These are phyloP conservation scores for Dendroctonus ponderosae DNA, from an alignment of 1,140 invertebrate genomes.

Conservation along the genomic window DNA sequence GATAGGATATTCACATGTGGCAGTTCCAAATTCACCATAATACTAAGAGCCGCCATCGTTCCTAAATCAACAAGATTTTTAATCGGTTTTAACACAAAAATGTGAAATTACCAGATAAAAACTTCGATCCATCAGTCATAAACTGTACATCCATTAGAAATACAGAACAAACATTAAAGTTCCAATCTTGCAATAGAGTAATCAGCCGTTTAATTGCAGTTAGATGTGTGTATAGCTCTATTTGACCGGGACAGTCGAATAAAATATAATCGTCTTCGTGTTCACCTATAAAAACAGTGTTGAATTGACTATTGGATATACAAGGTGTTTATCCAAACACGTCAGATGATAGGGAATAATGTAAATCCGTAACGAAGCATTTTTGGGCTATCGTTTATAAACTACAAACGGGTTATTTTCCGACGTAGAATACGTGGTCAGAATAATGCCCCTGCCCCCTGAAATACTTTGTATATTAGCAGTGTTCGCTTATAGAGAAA, in stretches of 20 bases:
- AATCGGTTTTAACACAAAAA: neutral
- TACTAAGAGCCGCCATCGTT: constrained; percentile 89
- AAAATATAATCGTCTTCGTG: constrained; percentile 90
- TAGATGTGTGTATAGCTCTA: constrained; percentile 97
- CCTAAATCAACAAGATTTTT: constrained; percentile 46
- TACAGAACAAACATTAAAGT: constrained; percentile 88
- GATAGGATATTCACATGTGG: constrained; percentile 92
- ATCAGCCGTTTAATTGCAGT: constrained; percentile 84
- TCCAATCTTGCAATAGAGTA: constrained; percentile 77
- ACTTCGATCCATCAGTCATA: constrained; percentile 93
- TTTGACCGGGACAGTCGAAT: constrained; percentile 99
- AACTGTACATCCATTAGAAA: constrained; percentile 97
- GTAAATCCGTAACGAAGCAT: too few species aligned
- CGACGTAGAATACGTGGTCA: too few species aligned
- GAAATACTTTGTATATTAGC: too few species aligned
- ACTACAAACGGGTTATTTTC: too few species aligned
- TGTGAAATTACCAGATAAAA: constrained; percentile 68
- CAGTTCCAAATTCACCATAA: constrained; percentile 95
- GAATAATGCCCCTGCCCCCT: too few species aligned
- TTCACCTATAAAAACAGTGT: constrained; percentile 51
- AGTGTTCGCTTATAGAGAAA: too few species aligned
- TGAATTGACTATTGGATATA: too few species aligned
- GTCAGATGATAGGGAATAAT: too few species aligned
- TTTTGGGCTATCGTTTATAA: too few species aligned
- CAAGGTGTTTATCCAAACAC: too few species aligned